A percentile compares a stretch with the other conserved stretches of the same genome.
These are phyloP conservation scores for Rhinella marina DNA, from an alignment of 2,797 vertebrate genomes.

Conservation along the genomic window DNA sequence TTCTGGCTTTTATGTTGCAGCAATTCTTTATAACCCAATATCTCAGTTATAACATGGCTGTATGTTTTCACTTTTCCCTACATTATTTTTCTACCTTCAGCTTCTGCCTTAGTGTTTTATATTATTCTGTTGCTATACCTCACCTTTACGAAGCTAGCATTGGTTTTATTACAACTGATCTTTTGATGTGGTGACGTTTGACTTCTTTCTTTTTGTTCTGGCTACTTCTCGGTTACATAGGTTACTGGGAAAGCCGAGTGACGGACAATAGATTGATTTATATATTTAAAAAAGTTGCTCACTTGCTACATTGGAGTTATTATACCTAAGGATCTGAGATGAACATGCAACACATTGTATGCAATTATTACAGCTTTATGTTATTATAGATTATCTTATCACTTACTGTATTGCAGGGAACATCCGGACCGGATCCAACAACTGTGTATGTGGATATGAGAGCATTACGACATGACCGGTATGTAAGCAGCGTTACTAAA, in stretches of 20 bases:
- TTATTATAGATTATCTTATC: conserved; percentile 50
- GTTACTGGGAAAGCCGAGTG: not conserved
- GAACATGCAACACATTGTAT: not conserved
- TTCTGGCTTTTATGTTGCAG: not conserved
- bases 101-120: too few relatives aligned
- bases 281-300: too few relatives aligned
- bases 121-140: not conserved
- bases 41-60: not conserved
- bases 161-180: not conserved
- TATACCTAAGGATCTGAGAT: not conserved
- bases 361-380: not conserved
- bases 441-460: conserved; percentile 97
- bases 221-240: not conserved
- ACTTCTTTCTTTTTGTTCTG: not conserved
- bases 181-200: too few relatives aligned
- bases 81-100: too few relatives aligned
- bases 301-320: not conserved
- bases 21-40: not conserved
- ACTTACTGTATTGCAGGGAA: conserved; percentile 83
- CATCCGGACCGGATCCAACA: conserved; percentile 94
- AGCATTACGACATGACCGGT: conserved; percentile 94
- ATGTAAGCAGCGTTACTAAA: conserved; percentile 5
- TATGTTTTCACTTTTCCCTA: not conserved
- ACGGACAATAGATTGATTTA: not conserved
- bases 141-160: not conserved